Conservation (phyloP, 2,797 vertebrate species). For the Sciaenops ocellatus region DNA sequence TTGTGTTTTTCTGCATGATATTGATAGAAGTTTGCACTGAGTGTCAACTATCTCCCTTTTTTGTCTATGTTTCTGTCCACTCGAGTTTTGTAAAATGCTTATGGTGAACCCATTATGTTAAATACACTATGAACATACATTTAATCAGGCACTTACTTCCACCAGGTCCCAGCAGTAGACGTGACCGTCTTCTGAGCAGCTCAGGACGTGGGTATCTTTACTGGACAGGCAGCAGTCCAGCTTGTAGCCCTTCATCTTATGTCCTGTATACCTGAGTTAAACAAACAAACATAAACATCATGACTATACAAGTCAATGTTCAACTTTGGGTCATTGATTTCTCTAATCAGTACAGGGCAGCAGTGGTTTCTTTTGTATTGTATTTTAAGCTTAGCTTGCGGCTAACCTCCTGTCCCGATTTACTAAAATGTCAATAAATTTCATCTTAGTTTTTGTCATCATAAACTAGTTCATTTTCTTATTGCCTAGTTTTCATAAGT, state of each 20-base stretch:
- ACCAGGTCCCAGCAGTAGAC: constrained; percentile 94
- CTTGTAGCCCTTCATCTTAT: constrained; percentile 92
- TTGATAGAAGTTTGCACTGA: neutral
- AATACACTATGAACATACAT: neutral
- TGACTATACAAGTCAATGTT: neutral
- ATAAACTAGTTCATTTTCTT: too few relatives aligned
- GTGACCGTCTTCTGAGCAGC: constrained; percentile 94
- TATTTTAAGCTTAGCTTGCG: too few relatives aligned
- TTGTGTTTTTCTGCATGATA: neutral
- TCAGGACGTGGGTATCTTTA: constrained; percentile 91
- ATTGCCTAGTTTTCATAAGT: too few relatives aligned
- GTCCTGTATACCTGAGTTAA: constrained; percentile 88
- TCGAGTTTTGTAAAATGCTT: neutral
- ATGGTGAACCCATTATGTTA: neutral
- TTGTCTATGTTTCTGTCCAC: neutral
- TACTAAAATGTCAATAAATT: too few relatives aligned
- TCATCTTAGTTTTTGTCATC: too few relatives aligned
- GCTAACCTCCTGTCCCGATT: too few relatives aligned
- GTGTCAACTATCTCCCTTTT: neutral
- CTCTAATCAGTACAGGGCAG: too few relatives aligned
- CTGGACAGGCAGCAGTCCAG: constrained; percentile 93
- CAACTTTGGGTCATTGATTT: neutral
- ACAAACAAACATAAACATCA: neutral
- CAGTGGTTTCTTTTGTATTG: too few relatives aligned
- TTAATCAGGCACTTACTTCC: constrained; percentile 67